A percentile compares a stretch with the other conserved stretches of the same genome.
Evolutionary conservation across 2,113 vertebrate genomes (phyloP).

Genomic region (Phodopus roborovskii): DNA sequence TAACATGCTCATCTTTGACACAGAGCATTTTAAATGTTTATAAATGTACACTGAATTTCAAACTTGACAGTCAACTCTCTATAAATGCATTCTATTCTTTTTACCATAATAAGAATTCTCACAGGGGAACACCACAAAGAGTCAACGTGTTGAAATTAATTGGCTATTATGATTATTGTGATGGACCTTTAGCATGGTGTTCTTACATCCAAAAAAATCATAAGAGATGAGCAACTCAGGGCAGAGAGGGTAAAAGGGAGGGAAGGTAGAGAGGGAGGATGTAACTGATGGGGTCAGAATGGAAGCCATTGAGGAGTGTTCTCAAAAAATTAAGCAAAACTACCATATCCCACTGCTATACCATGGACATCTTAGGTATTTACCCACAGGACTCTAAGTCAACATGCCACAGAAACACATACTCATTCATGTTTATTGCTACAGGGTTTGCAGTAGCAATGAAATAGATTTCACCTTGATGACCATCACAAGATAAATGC

Average conservation of each 20-base stretch:
- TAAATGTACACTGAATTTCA: neutral
- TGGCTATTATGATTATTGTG: neutral
- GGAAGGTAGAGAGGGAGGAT: too few species aligned
- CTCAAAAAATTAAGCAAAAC: neutral
- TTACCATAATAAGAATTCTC: neutral
- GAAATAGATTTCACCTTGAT: too few species aligned
- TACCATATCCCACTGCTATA: too few species aligned
- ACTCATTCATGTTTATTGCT: too few species aligned
- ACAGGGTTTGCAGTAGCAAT: too few species aligned
- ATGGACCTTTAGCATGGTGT: neutral
- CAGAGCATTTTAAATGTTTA: neutral
- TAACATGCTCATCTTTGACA: neutral
- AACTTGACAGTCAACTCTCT: neutral
- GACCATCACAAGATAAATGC: too few species aligned
- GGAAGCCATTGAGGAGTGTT: neutral
- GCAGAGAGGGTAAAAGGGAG: too few species aligned
- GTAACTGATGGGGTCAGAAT: neutral
- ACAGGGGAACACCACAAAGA: neutral
- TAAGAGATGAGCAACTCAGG: neutral
- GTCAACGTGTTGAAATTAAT: neutral
- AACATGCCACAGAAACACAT: too few species aligned
- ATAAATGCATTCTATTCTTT: neutral
- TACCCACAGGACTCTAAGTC: too few species aligned
- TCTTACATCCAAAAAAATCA: constrained; percentile 4
- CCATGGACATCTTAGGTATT: too few species aligned